Evolutionary conservation across 92 coral and sea anemone genomes (phyloP), one percentile per base, ranked within the genome.

Genomic region (Isaurus tuberculatus): DNA sequence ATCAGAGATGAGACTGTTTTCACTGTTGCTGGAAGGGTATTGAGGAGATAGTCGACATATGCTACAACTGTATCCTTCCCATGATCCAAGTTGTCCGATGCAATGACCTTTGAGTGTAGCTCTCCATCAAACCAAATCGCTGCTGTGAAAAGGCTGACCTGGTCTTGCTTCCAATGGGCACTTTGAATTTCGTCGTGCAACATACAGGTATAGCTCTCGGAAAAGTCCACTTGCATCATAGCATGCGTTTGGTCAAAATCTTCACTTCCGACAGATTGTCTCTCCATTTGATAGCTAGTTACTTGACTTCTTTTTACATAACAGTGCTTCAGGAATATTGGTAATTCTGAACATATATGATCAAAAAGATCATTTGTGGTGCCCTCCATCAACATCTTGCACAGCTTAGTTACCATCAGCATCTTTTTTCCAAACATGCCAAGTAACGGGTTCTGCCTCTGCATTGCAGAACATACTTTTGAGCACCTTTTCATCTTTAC

Each of bases 201-300:
- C 51, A 85, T 64, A 85, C 89, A 85, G 46, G 89, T 85, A 73
- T 85, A 85, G 70, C 77, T 85, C 79, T 85, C 84, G 33, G 89
- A 85, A 82, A 85, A 77, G 78, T 85, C 89, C 78, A 85, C 84
- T 77, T 85, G 89, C 48, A 85, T 37, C 85, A 80, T 63, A 80
- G 85, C 85, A 66, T 65, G 63, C 36, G 86, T 69, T 63, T 83
- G 65, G 53, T 70, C 75, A 46, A 65, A 48, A 32, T 81, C 74
- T 66, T 83, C 40, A 65, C 72, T 32, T 31, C 79, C 79, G 2
- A 55, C 89, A 77, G 67, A 71, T 27, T 85, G 60, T 85, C 89
- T 60, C 46, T 77, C 89, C 64, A 65, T 85, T 55, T 85, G 71
- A 51, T 85, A 77, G 77, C 86, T 83, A 68, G 57, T 79, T 60